phyloP scores from a whole-genome alignment of 2,113 vertebrate species.

The Vombatus ursinus region DNA sequence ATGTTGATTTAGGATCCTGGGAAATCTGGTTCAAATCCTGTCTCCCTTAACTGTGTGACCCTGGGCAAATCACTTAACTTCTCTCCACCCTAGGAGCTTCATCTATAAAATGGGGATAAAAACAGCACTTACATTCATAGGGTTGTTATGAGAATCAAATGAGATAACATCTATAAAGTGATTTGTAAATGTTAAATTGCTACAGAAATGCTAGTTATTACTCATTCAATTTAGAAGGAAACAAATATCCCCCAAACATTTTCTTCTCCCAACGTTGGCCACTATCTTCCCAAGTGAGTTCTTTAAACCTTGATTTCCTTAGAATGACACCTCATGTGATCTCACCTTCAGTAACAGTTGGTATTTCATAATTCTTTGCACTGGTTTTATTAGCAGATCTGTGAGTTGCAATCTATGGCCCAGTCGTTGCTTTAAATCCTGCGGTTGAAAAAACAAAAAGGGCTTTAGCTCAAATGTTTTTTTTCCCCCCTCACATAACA shows the following conservation, averaged over 20 bases:
- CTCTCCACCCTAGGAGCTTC: neutral
- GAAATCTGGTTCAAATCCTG: neutral
- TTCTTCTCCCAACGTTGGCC: fast-evolving
- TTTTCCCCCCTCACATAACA: too few species aligned
- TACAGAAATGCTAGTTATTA: neutral
- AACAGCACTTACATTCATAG: neutral
- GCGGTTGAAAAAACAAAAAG: conserved; percentile 48
- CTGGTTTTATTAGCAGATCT: conserved; percentile 96
- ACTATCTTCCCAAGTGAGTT: fast-evolving
- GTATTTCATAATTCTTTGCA: conserved; percentile 98
- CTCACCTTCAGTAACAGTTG: conserved; percentile 97
- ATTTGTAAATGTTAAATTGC: neutral
- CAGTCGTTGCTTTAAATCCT: conserved; percentile 96
- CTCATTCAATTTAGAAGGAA: neutral
- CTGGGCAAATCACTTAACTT: neutral
- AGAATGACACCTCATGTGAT: fast-evolving
- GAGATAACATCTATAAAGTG: neutral
- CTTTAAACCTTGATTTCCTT: neutral
- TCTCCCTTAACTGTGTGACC: neutral
- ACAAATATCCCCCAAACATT: neutral
- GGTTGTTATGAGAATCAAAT: neutral
- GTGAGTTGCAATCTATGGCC: conserved; percentile 95
- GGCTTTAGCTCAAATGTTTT: neutral
- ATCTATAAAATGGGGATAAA: neutral
- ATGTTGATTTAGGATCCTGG: neutral